Conservation (phyloP, 2,888 invertebrate genomes). For the Colletes collaris region DNA sequence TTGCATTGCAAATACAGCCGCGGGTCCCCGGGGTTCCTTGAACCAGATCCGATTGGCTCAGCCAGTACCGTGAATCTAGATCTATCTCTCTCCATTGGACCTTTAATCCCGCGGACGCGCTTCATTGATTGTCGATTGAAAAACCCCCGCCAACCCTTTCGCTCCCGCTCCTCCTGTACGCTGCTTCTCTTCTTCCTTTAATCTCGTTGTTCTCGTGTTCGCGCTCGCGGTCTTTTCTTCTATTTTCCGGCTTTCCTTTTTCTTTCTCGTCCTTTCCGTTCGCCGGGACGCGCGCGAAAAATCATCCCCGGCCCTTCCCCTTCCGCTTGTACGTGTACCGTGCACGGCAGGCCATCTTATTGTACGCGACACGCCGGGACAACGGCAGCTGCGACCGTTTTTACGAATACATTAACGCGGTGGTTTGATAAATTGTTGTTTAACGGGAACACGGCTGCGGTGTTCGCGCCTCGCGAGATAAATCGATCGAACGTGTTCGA, state of each 20-base stretch:
- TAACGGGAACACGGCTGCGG: constrained; percentile 63
- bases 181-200: constrained; percentile 27
- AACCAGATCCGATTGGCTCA: constrained; percentile 83
- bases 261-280: constrained; percentile 5
- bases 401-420: constrained; percentile 67
- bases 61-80: constrained; percentile 82
- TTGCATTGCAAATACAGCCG: constrained; percentile 81
- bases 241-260: constrained; percentile 36
- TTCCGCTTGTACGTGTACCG: constrained; percentile 52
- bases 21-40: constrained; percentile 81
- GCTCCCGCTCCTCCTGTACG: constrained; percentile 18
- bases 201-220: constrained; percentile 36
- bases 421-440: constrained; percentile 66
- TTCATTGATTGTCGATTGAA: constrained; percentile 82
- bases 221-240: constrained; percentile 6
- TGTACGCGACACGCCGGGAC: constrained; percentile 22
- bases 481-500: constrained; percentile 55
- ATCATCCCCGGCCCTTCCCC: constrained; percentile 56
- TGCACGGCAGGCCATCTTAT: constrained; percentile 59
- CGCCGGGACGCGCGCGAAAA: constrained; percentile 48
- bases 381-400: constrained; percentile 62
- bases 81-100: constrained; percentile 80
- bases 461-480: constrained; percentile 61
- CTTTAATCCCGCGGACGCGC: constrained; percentile 78
- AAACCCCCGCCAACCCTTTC: constrained; percentile 64